Conservation (phyloP, 1,140 invertebrate genomes). For the Agraylea sexmaculata region DNA sequence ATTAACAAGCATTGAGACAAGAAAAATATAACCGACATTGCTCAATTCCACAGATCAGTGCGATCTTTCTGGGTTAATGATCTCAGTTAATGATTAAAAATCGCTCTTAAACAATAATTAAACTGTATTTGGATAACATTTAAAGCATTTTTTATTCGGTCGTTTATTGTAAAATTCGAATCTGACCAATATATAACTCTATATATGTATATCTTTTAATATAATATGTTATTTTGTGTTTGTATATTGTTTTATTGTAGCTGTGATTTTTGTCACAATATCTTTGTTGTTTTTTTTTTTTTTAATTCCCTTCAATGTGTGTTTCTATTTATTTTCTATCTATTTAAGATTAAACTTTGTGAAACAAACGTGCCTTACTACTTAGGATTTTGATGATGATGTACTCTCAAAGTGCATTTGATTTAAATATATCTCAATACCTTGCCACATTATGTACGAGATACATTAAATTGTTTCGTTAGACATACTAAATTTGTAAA, state of each 20-base stretch:
- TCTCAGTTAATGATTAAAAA: conserved; percentile 16
- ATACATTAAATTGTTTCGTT: no score
- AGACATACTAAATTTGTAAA: conserved; percentile 13
- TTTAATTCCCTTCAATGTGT: no score
- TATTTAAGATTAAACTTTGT: no score
- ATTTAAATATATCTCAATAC: no score
- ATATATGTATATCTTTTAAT: conserved; percentile 7
- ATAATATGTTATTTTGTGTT: conserved; percentile 4
- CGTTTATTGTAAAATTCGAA: conserved; percentile 2
- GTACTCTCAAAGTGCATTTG: no score
- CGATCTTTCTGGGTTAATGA: conserved; percentile 15
- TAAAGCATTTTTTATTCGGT: not conserved
- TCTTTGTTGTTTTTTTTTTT: conserved; percentile 2
- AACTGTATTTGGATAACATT: conserved; percentile 11
- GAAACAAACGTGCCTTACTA: no score
- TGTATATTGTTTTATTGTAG: conserved; percentile 16
- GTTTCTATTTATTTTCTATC: no score
- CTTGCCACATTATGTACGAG: no score
- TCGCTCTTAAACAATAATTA: conserved; percentile 8
- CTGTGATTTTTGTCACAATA: conserved; percentile 17
- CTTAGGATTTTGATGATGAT: no score
- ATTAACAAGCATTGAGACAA: not conserved
- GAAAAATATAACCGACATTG: no score
- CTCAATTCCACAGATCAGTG: no score
- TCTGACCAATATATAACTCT: no score